Evolutionary conservation across 2,888 invertebrate species (phyloP).

Genomic region (Eumerus sabulonum): DNA sequence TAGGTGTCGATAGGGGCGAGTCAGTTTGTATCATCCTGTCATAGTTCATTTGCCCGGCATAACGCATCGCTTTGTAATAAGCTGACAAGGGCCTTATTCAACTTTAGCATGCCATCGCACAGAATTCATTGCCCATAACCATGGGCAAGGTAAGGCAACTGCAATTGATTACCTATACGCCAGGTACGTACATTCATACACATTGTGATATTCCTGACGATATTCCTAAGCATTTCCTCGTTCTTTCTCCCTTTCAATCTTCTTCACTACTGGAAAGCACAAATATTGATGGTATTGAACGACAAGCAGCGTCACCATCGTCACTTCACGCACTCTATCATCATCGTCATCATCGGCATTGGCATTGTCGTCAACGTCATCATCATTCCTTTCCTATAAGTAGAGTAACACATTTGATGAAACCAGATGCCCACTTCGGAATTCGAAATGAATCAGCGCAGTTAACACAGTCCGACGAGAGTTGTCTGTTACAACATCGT

Average conservation of each 20-base stretch:
- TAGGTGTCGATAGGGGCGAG: background rate
- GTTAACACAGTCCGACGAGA: background rate
- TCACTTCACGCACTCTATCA: background rate
- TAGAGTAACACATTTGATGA: too few species aligned
- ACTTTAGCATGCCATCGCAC: background rate
- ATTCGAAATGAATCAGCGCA: background rate
- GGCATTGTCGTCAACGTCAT: background rate
- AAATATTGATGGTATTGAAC: slow-evolving; percentile 4
- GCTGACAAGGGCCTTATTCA: background rate
- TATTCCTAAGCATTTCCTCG: background rate
- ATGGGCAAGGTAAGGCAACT: background rate
- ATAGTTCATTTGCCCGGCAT: background rate
- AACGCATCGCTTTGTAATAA: background rate
- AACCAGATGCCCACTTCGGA: background rate
- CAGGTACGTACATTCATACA: background rate
- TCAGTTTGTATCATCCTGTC: background rate
- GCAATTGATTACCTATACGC: too few species aligned
- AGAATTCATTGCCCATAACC: background rate
- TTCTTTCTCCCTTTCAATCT: background rate
- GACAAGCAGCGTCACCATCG: background rate
- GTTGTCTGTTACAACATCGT: background rate
- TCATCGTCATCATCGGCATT: background rate
- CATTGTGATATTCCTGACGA: background rate
- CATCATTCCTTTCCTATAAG: background rate
- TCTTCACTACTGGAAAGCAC: background rate